Percentiles rank a stretch among this genome's conserved stretches.
phyloP scores from a whole-genome alignment of 2,113 vertebrate genomes.

The Lampris incognitus region DNA sequence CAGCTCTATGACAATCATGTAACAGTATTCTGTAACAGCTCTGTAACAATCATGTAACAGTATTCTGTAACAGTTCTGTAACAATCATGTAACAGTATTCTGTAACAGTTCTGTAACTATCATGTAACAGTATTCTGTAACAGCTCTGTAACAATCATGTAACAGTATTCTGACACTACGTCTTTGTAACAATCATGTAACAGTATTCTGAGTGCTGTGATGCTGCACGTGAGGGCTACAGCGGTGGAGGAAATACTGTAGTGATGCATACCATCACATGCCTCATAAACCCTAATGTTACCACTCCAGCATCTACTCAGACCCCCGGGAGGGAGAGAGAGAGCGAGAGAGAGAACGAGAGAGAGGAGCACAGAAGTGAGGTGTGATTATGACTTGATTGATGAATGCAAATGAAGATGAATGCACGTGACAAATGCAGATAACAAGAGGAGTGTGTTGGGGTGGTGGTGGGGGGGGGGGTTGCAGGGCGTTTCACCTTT shows the following conservation, averaged over 20 bases:
- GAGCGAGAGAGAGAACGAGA: slow-evolving; percentile 33
- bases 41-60: no score
- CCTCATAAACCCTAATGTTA: slow-evolving; percentile 74
- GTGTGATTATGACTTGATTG: slow-evolving; percentile 76
- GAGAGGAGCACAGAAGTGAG: slow-evolving; percentile 16
- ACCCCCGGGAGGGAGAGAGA: slow-evolving; percentile 25
- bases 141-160: slow-evolving; percentile 30
- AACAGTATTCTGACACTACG: slow-evolving; percentile 20
- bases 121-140: neutral
- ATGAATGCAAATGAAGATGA: slow-evolving; percentile 79
- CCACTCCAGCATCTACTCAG: slow-evolving; percentile 54
- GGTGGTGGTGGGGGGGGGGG: slow-evolving; percentile 26
- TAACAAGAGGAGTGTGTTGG: slow-evolving; percentile 70
- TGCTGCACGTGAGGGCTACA: neutral
- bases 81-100: neutral
- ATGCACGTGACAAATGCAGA: slow-evolving; percentile 71
- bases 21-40: no score
- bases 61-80: slow-evolving; percentile 4
- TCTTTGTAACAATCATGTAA: slow-evolving; percentile 19
- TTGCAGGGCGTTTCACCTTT: slow-evolving; percentile 41
- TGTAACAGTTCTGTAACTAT: slow-evolving; percentile 7
- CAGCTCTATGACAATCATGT: no score
- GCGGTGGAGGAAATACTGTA: slow-evolving; percentile 53
- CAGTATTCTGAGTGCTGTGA: neutral
- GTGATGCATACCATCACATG: slow-evolving; percentile 73